phyloP scores from a whole-genome alignment of 2,113 vertebrate species.

The Bagarius yarrelli region DNA sequence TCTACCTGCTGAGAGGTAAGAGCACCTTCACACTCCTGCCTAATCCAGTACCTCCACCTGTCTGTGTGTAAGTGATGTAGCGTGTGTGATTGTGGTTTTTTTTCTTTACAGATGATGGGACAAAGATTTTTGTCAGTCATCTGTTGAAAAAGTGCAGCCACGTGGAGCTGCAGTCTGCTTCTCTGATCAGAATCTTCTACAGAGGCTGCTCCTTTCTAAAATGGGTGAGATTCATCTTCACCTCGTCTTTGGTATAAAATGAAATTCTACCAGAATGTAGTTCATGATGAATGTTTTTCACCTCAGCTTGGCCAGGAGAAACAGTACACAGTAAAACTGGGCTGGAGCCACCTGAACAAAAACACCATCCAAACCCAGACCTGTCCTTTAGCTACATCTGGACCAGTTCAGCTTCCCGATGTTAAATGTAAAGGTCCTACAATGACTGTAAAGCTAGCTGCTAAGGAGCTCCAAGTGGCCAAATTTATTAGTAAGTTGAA shows the following conservation, averaged over 20 bases:
- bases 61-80: background rate
- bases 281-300: background rate
- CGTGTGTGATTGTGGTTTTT: background rate
- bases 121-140: too few relatives aligned
- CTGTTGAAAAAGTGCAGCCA: too few relatives aligned
- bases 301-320: background rate
- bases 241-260: background rate
- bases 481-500: conserved; percentile 5
- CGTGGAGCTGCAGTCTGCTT: too few relatives aligned
- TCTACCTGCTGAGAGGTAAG: conserved; percentile 20
- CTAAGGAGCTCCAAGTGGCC: conserved; percentile 10
- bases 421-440: background rate
- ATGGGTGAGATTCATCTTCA: conserved; percentile 18
- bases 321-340: background rate
- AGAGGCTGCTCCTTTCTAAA: too few relatives aligned
- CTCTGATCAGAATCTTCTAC: too few relatives aligned
- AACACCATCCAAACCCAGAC: background rate
- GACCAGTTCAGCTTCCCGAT: background rate
- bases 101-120: background rate
- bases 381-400: conserved; percentile 6
- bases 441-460: conserved; percentile 3
- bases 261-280: background rate
- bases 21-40: background rate
- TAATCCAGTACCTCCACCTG: background rate
- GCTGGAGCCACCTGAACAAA: background rate